Evolutionary conservation across 2,888 invertebrate genomes (phyloP), one percentile per base, ranked within the genome.

Genomic region (Thymelicus lineola): DNA sequence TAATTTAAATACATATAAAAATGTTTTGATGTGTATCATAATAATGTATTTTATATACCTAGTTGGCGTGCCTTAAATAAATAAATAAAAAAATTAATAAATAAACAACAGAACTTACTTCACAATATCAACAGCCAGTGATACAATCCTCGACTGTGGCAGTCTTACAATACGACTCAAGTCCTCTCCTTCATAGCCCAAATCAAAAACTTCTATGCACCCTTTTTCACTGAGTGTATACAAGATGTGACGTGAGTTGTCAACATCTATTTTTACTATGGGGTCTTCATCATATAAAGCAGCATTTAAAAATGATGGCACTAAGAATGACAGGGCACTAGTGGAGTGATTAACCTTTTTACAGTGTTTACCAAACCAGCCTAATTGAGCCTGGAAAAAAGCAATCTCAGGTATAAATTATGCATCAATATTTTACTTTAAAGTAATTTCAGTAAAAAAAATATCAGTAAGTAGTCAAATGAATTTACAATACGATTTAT

Each of bases 331-430:
- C 36, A 99, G 91, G 6, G 97, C 94, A 75, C 97, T 97, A 71
- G 97, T 97, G 0, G 99, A 98, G 85, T 98, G 98, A 87, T 99
- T 99, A 0, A 98, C 95, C 94, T 98, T 99, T 86, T 97, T 97
- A 86, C 98, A 99, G 76, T 98, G 97, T 87, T 98, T 97, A 20
- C 98, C 98, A 89, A 99, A 98, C 99, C 99, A 99, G 74, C 97
- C 97, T 76, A 96, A 95, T 87, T 97, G 97, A 60, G 96, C 96
- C 96, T 96, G 85, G 62, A 77, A 77, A 72, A 1, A 62, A 28
- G 28, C 28, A 28, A 28, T 28, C 28, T 28, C 28, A 28, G 28
- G 28, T 28, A 28, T 28, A 28, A 28, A 28, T 28, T 28, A 28
- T 28, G 28, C 28, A 28, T 28, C 28, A 28, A 5, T 28, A 28